Evolutionary conservation across 1,140 invertebrate species (phyloP), one percentile per base, ranked within the genome.

Genomic region (Drosophila suzukii): DNA sequence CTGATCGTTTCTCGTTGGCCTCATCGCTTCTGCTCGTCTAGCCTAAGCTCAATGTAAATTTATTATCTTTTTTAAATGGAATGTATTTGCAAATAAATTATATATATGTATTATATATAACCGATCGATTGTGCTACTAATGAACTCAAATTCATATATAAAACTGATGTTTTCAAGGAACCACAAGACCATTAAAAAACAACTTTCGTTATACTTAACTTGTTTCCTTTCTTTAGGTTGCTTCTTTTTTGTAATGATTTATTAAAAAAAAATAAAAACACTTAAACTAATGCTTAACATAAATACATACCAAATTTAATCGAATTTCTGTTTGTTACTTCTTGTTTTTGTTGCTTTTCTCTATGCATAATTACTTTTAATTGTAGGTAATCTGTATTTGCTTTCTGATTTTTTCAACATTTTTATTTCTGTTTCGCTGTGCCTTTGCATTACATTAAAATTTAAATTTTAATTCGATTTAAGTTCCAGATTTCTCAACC

Each of bases 191-290:
- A 44, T 20, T 44, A 44, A 46, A n/a, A 50, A 59, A 30, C 27
- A 17, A 41, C 43, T 20, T 11, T 30, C n/a, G 36, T n/a, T 41
- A 13, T 13, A 10, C 59, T 53, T 61, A 43, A 50, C 36, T 67
- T 34, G 17, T 49, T 79, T 72, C 46, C 6, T 59, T 63, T 77
- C 67, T 54, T 59, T 75, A 80, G 58, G 47, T 77, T 85, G 44
- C 61, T 68, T 61, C 61, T 47, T 61, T 56, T 57, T 70, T 49
- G 34, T 71, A 72, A 71, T 72, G 67, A 15, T 65, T 75, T 75
- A 78, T 85, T 78, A 74, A 82, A 85, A 79, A 81, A 85, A 85
- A 85, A 78, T 67, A 85, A 85, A 85, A 85, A 85, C 77, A 85
- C 81, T 85, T 85, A 85, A 85, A 65, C 81, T 85, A 85, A 85